Conservation (phyloP, 2,797 vertebrate genomes). For the Rousettus madagascariensis region DNA sequence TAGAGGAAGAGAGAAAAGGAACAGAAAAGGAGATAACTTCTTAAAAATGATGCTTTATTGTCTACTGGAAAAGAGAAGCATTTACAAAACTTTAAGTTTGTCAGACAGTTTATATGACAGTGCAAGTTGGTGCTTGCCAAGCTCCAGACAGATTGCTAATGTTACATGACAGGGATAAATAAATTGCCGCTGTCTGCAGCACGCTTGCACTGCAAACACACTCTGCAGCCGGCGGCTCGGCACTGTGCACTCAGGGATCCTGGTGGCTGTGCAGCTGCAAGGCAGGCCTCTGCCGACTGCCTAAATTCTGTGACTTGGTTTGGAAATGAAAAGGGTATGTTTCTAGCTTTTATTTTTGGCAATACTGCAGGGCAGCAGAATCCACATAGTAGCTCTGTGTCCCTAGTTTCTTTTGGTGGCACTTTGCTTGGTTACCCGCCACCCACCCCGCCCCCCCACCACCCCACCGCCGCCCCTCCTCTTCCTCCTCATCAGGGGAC, state of each 20-base stretch:
- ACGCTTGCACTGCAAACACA: neutral
- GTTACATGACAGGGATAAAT: conserved; percentile 74
- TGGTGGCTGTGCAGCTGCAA: neutral
- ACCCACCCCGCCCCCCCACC: too few relatives aligned
- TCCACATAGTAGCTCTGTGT: neutral
- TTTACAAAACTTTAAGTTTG: conserved; percentile 74
- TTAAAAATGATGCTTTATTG: conserved; percentile 65
- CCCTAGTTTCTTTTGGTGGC: neutral
- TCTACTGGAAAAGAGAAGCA: conserved; percentile 73
- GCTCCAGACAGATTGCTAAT: conserved; percentile 76
- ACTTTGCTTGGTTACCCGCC: neutral
- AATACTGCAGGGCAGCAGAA: conserved; percentile 2
- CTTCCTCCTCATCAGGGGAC: neutral
- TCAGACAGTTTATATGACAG: conserved; percentile 78
- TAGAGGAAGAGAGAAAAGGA: conserved; percentile 47
- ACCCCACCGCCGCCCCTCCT: too few relatives aligned
- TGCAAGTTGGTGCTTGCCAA: conserved; percentile 76
- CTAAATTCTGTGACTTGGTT: conserved; percentile 15
- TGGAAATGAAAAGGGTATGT: conserved; percentile 55
- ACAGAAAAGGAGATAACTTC: conserved; percentile 55
- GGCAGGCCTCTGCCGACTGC: neutral
- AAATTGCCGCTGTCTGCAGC: conserved; percentile 73
- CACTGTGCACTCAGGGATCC: neutral
- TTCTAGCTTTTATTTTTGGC: conserved; percentile 26
- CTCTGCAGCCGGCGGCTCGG: neutral